These are phyloP conservation scores for Proteles cristata DNA, from an alignment of 2,113 vertebrate species.

Conservation along the genomic window DNA sequence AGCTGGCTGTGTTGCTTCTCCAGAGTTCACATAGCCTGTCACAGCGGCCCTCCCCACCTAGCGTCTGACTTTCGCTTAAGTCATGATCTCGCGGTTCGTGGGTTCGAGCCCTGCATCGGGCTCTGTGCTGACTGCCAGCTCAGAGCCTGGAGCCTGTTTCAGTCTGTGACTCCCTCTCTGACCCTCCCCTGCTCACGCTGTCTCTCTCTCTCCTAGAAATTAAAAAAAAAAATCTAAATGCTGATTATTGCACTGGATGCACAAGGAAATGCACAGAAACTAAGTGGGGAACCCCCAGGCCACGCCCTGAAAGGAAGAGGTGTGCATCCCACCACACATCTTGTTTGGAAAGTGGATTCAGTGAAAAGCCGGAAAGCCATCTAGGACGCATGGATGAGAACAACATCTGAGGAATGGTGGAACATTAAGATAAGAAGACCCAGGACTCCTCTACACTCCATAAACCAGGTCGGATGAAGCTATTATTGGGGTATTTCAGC, in stretches of 20 bases:
- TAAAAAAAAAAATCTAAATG: no score
- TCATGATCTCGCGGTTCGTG: no score
- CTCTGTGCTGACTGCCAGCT: no score
- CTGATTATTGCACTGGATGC: neutral
- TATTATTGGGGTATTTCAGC: fast-evolving
- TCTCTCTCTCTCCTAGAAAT: no score
- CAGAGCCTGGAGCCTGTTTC: no score
- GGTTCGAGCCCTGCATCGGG: no score
- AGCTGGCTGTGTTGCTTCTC: fast-evolving
- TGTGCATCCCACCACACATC: no score
- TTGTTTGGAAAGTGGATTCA: neutral
- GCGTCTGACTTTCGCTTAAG: no score
- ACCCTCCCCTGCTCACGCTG: no score
- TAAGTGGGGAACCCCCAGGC: neutral
- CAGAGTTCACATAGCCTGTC: neutral
- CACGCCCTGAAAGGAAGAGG: neutral
- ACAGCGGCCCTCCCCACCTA: neutral
- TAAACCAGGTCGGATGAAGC: neutral
- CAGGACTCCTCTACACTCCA: neutral
- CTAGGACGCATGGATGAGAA: fast-evolving
- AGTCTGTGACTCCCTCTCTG: no score
- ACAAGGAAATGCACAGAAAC: neutral
- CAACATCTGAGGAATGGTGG: neutral
- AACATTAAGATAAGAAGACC: neutral
- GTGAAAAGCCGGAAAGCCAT: fast-evolving